Evolutionary conservation across 1,140 invertebrate genomes (phyloP).

Genomic region (Calosoma granatense): DNA sequence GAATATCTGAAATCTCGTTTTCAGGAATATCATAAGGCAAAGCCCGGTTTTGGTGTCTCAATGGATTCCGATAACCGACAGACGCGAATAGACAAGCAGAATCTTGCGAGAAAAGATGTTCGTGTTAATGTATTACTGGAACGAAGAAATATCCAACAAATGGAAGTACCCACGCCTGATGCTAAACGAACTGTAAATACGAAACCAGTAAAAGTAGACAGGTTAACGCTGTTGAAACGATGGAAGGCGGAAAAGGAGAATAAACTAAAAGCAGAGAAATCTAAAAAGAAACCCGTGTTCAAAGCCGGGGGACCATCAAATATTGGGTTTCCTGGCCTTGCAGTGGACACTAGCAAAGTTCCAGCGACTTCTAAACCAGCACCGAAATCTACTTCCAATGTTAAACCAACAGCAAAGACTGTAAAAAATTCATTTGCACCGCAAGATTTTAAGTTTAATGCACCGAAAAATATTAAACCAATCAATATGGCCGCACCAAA

Average conservation of each 20-base stretch:
- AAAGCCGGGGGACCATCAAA: background rate
- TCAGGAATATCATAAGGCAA: background rate
- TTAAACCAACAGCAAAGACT: background rate
- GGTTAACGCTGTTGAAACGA: background rate
- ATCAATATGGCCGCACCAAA: background rate
- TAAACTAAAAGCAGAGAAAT: background rate
- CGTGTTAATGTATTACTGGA: background rate
- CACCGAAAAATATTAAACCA: background rate
- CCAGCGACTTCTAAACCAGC: no score
- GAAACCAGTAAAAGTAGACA: background rate
- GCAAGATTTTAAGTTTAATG: background rate
- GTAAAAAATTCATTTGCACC: background rate
- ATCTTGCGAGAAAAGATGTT: background rate
- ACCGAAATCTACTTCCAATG: no score
- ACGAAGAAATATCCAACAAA: background rate
- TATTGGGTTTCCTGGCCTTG: background rate
- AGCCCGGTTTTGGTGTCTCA: background rate
- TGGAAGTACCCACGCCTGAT: background rate
- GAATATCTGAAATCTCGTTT: background rate
- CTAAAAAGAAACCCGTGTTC: background rate
- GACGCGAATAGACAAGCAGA: background rate
- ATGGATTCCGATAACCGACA: background rate
- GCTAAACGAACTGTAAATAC: background rate
- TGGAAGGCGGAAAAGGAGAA: background rate
- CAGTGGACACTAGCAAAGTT: no score